Base-by-base conservation (phyloP, 2,113 vertebrate genomes). In the Setophaga coronata region DNA sequence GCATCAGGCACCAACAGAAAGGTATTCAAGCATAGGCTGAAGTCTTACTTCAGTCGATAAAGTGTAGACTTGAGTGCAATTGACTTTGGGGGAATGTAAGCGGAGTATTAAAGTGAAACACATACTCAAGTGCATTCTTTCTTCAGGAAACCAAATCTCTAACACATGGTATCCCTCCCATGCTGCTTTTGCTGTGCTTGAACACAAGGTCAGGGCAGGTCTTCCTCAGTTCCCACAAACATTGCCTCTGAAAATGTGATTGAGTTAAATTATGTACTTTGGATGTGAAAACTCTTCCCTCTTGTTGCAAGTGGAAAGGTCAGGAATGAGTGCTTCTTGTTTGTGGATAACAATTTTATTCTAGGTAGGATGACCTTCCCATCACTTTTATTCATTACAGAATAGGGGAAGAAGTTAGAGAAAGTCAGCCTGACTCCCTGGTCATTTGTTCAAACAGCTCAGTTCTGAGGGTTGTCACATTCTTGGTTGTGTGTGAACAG, bases 1-100 rank as follows among this genome's bases (percentile, higher is more conserved):
- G 93, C 95, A 96, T 96, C 93, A 97, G 96, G 64, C 82, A 86
- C 47, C 48, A 66, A 86, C 67, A 90, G 91, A 95, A 95, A 96
- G 56, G 94, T 95, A 95, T 93, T 97, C 72, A 89, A 66, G 86
- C 72, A 92, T 0, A n/a, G 72, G 23, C 60, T 96, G 91, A 95
- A 96, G 56, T 89, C 91, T 87, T 83, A 62, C 90, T 95, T 95
- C 64, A 83, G 67, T 87, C 93, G 64, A 16, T 51, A 71, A 58
- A 83, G 70, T 1, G 2, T 66, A 40, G 60, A 73, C 82, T 96
- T 2, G 7, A 95, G 53, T 89, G 62, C 56, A 95, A 43, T 96
- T 91, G 90, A 94, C 81, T 96, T 57, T 24, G 51, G 38, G 87
- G 67, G 82, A 92, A 81, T 82, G 71, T 93, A 80, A 91, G 71